Base-by-base conservation (phyloP, 2,888 invertebrate genomes). In the Epirrita christyi region DNA sequence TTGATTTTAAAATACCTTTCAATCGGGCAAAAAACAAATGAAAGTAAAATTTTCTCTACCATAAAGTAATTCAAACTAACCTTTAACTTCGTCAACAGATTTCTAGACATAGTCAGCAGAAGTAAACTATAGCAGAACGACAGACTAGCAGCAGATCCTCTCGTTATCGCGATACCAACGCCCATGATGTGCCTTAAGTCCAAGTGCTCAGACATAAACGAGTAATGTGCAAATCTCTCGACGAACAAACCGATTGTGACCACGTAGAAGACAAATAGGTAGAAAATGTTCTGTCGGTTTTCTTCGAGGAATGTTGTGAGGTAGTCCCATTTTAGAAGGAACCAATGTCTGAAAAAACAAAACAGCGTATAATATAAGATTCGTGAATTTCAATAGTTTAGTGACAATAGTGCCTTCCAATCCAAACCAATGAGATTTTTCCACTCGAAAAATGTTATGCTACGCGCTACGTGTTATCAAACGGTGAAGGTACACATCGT, bases 121-220 rank as follows among this genome's bases (percentile, higher is more conserved):
- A 99, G 92, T 8, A 99, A 93, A 69, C 97, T 97, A 88, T 98
- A 98, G 86, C 98, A 98, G 86, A 99, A 98, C 0, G 98, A 98
- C 6, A 99, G 83, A 0, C 98, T 97, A 0, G 98, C 98, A 0
- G 98, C 98, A 0, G 98, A 97, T 13, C 98, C 98, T 81, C 98
- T 93, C 0, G 98, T 98, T 68, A 98, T 97, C 6, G 98, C 98
- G 47, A 98, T 98, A 0, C 98, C 98, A 1, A 98, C 97, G 0
- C 98, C 98, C 98, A 99, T 98, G 41, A 99, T 98, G 76, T 98
- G 98, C 0, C 98, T 93, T 68, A 99, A 87, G 84, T 99, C 98
- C 21, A 98, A 96, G 84, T 98, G 98, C 78, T 99, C 98, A 0
- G 98, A 96, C 97, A 98, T 97, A 83, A 98, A 98, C 0, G 98